Evolutionary conservation across 2,797 vertebrate genomes (phyloP), one percentile per base, ranked within the genome.

Genomic region (Pyrocephalus nanus): DNA sequence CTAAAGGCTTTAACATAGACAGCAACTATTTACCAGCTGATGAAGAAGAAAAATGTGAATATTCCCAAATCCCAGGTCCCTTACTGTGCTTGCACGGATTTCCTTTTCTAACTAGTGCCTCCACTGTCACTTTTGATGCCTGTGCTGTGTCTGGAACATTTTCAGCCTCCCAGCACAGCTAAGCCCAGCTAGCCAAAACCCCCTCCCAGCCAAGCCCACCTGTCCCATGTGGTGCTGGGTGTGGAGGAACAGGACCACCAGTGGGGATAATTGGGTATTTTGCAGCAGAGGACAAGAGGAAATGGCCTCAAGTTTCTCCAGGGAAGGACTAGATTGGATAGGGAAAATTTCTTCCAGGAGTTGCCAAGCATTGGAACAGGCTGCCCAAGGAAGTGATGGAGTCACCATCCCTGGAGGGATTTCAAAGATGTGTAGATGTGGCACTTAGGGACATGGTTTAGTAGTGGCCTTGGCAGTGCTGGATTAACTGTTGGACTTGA

Each of bases 211-310:
- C 2, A 2, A 78, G 17, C 4, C 32, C 55, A 30, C 9, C 15
- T 5, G 6, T 4, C 7, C 20, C 1, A 0, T 1, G 3, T 15
- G 19, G 5, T 42, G 17, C n/a, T 76, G 60, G 47, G 3, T 27
- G 15, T 23, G 45, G 25, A 54, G 32, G 27, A 23, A 45, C 3
- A 13, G 50, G 58, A 61, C 16, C 19, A 83, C 15, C 17, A 9
- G 16, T 43, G 23, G 29, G 65, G n/a, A 64, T 40, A 34, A 17
- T 4, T 5, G 27, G 18, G 9, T 22, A 13, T 42, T 88, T 58
- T 42, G 5, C 21, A 53, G 48, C 8, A 8, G 11, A 62, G 12
- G 8, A n/a, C 30, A 12, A 65, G 34, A 36, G 12, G 12, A 66
- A 66, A 54, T 48, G 19, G 5, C 9, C 30, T 66, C 54, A 36